phyloP scores from a whole-genome alignment of 2,113 vertebrate genomes.

The Gopherus evgoodei region DNA sequence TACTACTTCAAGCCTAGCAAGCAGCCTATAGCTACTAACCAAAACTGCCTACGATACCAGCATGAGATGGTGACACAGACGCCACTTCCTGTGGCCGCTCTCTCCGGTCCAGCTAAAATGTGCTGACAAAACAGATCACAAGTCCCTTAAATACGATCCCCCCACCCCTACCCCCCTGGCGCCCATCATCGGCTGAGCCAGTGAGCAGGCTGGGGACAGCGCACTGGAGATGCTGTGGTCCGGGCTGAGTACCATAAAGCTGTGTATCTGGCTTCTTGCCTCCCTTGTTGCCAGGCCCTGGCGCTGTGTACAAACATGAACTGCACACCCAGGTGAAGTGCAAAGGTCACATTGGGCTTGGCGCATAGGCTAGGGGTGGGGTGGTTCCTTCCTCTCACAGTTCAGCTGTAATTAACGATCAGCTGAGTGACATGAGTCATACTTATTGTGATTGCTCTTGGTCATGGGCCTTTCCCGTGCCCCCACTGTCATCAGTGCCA shows the following conservation, averaged over 20 bases:
- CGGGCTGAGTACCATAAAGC: background rate
- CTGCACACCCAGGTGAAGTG: background rate
- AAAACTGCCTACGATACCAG: background rate
- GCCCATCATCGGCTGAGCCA: background rate
- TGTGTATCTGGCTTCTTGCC: accelerated
- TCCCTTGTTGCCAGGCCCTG: accelerated
- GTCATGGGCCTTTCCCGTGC: too few relatives aligned
- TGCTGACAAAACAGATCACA: background rate
- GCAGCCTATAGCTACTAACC: background rate
- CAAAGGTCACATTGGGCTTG: background rate
- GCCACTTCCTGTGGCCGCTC: background rate
- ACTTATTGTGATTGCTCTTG: too few relatives aligned
- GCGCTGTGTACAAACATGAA: background rate
- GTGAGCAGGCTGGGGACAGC: too few relatives aligned
- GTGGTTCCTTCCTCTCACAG: background rate
- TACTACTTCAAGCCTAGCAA: too few relatives aligned
- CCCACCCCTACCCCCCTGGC: too few relatives aligned
- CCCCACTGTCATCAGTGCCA: too few relatives aligned
- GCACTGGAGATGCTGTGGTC: background rate
- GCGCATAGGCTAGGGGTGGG: too few relatives aligned
- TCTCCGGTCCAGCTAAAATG: background rate
- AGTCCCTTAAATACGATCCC: background rate
- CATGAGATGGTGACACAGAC: background rate
- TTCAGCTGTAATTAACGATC: background rate
- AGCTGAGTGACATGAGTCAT: background rate